Evolutionary conservation across 2,888 invertebrate genomes (phyloP).

Genomic region (Acrobasis suavella): DNA sequence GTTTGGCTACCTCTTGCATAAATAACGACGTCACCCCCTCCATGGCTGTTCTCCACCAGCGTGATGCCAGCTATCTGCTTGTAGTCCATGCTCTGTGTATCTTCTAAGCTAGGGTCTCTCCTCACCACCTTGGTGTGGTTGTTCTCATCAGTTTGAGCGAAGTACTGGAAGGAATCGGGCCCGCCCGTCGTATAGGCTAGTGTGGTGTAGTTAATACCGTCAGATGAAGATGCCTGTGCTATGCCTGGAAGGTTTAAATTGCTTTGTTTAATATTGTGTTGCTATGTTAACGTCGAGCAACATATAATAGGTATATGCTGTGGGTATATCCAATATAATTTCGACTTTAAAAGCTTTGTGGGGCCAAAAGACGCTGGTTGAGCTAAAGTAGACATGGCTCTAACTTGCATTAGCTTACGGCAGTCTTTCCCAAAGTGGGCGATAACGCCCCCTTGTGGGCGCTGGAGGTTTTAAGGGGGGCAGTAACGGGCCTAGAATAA

Average conservation of each 20-base stretch:
- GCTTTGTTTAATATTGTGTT: neutral
- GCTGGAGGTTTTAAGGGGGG: no score
- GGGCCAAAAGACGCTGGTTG: no score
- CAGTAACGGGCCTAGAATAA: no score
- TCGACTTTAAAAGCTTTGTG: no score
- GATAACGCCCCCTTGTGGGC: no score
- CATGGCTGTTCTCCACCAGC: slow-evolving; percentile 89
- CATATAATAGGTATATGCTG: no score
- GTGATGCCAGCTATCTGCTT: slow-evolving; percentile 88
- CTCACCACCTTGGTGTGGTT: slow-evolving; percentile 67
- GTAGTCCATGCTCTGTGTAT: slow-evolving; percentile 86
- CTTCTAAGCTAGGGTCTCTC: slow-evolving; percentile 82
- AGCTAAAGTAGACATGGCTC: neutral
- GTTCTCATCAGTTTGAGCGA: slow-evolving; percentile 45
- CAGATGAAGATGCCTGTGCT: slow-evolving; percentile 83
- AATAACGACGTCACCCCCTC: slow-evolving; percentile 92
- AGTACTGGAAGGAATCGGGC: slow-evolving; percentile 84
- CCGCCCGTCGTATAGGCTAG: slow-evolving; percentile 91
- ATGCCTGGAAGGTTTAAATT: slow-evolving; percentile 70
- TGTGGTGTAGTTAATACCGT: slow-evolving; percentile 88
- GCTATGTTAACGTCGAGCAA: no score
- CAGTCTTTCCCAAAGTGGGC: no score
- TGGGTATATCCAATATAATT: no score
- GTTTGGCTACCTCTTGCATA: slow-evolving; percentile 86
- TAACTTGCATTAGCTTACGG: no score